phyloP scores from a whole-genome alignment of 2,113 vertebrate species.

The Passer montanus region DNA sequence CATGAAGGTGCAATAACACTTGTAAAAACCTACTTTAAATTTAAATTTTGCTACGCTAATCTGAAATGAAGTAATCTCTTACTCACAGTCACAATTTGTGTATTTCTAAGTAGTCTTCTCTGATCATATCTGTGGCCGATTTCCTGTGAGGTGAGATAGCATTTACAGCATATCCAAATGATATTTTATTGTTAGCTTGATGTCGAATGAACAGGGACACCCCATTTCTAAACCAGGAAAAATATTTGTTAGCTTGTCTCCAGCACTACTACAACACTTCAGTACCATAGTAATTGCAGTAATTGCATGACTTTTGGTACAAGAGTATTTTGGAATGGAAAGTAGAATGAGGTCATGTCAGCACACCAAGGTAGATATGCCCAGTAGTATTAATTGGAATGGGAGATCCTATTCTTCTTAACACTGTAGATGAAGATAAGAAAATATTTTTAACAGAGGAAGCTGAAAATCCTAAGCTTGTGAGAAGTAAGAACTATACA shows the following conservation, averaged over 20 bases:
- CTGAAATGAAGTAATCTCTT: background rate
- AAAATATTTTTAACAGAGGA: background rate
- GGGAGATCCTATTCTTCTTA: background rate
- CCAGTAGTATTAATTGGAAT: background rate
- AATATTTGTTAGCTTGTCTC: background rate
- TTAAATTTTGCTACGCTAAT: background rate
- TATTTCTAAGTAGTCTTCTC: background rate
- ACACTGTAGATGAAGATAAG: background rate
- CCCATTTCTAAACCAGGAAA: background rate
- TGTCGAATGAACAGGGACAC: background rate
- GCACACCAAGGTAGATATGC: background rate
- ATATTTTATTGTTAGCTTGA: fast-evolving
- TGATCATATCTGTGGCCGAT: background rate
- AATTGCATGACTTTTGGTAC: background rate
- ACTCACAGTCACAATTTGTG: background rate
- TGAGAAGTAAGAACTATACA: background rate
- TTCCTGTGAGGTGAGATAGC: background rate
- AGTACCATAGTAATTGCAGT: background rate
- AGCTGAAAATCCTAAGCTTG: background rate
- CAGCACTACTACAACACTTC: background rate
- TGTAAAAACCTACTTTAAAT: background rate
- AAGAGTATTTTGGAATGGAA: background rate
- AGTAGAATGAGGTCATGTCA: background rate
- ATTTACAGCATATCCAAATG: background rate
- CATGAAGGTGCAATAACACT: background rate